phyloP scores from a whole-genome alignment of 2,888 invertebrate species.

The Amblyteles armatorius region DNA sequence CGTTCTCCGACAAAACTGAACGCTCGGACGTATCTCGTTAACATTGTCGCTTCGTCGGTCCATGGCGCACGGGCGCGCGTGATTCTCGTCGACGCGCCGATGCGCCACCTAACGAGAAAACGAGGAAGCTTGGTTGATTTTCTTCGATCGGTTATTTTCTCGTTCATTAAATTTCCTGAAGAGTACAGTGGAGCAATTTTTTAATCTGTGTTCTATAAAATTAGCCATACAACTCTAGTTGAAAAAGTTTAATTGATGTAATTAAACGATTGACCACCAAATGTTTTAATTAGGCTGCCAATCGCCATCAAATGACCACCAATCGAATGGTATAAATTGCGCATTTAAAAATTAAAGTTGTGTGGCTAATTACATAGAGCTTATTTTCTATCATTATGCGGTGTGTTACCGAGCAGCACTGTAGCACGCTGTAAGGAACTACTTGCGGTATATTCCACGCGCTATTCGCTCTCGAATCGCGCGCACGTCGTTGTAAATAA shows the following conservation, averaged over 20 bases:
- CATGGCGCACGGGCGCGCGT: neutral
- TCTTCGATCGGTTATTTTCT: neutral
- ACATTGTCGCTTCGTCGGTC: neutral
- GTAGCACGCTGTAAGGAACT: neutral
- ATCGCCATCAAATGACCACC: too few species aligned
- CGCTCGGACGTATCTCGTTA: neutral
- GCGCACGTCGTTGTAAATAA: constrained; percentile 17
- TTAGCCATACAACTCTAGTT: too few species aligned
- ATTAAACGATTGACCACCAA: too few species aligned
- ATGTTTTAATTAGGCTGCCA: too few species aligned
- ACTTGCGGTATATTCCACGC: neutral
- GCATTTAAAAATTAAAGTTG: too few species aligned
- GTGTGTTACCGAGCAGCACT: neutral
- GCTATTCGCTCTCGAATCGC: neutral
- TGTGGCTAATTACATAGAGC: too few species aligned
- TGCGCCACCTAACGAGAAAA: neutral
- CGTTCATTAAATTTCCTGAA: too few species aligned
- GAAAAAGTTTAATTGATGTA: too few species aligned
- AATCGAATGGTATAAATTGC: too few species aligned
- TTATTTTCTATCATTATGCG: neutral
- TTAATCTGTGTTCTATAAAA: too few species aligned
- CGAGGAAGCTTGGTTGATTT: neutral
- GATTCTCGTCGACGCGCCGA: neutral
- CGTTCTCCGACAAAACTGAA: constrained; percentile 45
- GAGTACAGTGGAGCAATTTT: too few species aligned